These are phyloP conservation scores for Tyrannus savana DNA, from an alignment of 2,113 vertebrate genomes.

Conservation along the genomic window DNA sequence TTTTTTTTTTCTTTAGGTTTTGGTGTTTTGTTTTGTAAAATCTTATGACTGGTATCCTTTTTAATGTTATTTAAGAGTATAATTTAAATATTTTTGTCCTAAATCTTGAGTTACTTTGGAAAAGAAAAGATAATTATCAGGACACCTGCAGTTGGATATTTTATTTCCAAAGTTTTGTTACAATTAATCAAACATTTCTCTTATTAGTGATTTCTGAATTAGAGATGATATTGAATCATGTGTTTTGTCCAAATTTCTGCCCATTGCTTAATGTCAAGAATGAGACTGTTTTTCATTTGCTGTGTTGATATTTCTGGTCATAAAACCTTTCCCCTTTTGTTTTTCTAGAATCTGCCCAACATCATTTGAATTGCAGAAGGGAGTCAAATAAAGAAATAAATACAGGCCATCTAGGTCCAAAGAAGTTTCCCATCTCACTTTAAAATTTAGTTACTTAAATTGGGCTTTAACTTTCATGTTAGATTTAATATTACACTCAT, in stretches of 20 bases:
- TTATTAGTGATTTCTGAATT: background rate
- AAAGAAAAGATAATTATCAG: background rate
- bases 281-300: background rate
- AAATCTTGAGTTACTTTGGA: background rate
- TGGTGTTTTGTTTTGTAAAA: background rate
- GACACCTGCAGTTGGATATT: background rate
- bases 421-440: constrained; percentile 69
- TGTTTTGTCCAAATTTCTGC: background rate
- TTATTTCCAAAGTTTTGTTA: background rate
- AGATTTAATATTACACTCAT: constrained; percentile 73
- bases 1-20: background rate
- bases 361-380: background rate
- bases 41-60: background rate
- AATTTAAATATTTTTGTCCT: background rate
- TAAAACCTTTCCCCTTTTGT: background rate
- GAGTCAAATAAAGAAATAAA: constrained; percentile 1
- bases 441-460: constrained; percentile 73
- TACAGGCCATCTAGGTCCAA: background rate
- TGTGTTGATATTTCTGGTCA: background rate
- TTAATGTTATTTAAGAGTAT: background rate
- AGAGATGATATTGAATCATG: background rate
- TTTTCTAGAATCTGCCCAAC: background rate
- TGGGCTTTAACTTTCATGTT: constrained; percentile 75
- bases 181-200: background rate
- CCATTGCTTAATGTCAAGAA: background rate